Evolutionary conservation across 2,888 invertebrate genomes (phyloP).

Genomic region (Chorisops tibialis): DNA sequence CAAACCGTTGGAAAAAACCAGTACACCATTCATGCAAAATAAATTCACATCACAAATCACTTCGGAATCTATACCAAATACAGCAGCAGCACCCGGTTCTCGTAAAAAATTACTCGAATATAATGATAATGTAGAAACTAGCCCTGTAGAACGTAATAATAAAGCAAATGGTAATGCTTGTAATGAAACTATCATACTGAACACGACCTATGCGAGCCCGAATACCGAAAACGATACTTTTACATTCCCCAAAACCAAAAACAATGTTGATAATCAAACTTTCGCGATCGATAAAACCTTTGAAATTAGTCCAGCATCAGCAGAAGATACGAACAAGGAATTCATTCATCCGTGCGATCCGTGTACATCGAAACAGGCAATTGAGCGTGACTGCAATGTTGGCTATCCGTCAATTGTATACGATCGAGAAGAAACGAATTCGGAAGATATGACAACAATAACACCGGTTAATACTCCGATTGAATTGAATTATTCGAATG

Average conservation of each 20-base stretch:
- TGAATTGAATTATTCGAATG: conserved; percentile 36
- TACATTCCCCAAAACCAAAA: neutral
- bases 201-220: neutral
- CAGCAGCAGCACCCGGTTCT: neutral
- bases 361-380: conserved; percentile 33
- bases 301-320: conserved; percentile 14
- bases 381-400: conserved; percentile 32
- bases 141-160: neutral
- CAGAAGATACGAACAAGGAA: conserved; percentile 5
- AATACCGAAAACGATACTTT: neutral
- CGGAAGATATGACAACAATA: conserved; percentile 36
- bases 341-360: conserved; percentile 31
- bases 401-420: conserved; percentile 33
- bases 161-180: neutral
- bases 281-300: conserved; percentile 31
- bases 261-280: conserved; percentile 21
- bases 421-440: conserved; percentile 35
- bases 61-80: neutral
- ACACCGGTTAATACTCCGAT: conserved; percentile 39
- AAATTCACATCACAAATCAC: neutral
- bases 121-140: neutral
- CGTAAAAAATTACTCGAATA: neutral
- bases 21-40: conserved; percentile 32
- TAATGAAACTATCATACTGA: neutral
- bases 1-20: conserved; percentile 24